These are phyloP conservation scores for Oxygymnocypris stewartii DNA, from an alignment of 2,113 vertebrate species.

Conservation along the genomic window DNA sequence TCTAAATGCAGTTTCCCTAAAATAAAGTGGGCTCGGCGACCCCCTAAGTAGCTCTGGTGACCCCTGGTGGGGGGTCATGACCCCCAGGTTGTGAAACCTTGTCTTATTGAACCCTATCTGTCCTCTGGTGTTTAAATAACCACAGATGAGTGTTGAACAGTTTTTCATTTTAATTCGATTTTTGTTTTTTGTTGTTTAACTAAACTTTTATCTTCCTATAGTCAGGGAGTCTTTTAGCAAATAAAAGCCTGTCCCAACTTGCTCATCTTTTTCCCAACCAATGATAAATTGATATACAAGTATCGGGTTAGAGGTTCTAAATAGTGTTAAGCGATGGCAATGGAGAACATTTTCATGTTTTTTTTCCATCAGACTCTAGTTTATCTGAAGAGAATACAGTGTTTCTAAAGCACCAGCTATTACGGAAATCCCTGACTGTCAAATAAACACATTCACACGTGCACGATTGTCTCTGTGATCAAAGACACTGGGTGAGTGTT, in stretches of 20 bases:
- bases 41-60: not conserved
- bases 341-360: not conserved
- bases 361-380: not conserved
- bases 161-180: too few relatives aligned
- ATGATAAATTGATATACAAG: not conserved
- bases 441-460: not conserved
- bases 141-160: not conserved
- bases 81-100: not conserved
- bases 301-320: not conserved
- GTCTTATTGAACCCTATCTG: not conserved
- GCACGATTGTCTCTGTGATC: constrained; percentile 21
- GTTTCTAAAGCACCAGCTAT: constrained; percentile 20
- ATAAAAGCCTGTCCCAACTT: not conserved
- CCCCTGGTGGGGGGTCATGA: constrained; percentile 30
- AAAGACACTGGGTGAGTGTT: constrained; percentile 6
- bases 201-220: not conserved
- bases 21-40: not conserved
- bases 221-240: not conserved
- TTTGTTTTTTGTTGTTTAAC: not conserved
- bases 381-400: not conserved
- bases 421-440: constrained; percentile 17
- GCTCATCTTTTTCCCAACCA: not conserved
- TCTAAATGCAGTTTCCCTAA: not conserved
- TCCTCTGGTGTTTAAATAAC: not conserved
- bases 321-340: not conserved